Evolutionary conservation across 2,888 invertebrate genomes (phyloP).

Genomic region (Drosophila subsilvestris): DNA sequence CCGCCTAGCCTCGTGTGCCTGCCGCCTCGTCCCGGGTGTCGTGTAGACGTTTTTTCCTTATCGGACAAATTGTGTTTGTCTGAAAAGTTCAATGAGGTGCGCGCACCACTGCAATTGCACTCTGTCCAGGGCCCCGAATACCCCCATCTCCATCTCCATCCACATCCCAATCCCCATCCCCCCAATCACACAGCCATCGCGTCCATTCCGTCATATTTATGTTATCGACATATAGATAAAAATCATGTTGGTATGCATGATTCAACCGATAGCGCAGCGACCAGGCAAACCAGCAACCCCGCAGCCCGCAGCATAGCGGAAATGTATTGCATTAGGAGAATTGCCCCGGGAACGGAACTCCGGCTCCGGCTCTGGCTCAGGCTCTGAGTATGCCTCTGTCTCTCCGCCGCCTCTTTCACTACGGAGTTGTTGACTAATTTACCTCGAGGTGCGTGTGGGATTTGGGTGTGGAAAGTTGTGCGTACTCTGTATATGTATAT

Average conservation of each 20-base stretch:
- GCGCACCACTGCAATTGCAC: conserved; percentile 69
- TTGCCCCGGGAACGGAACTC: conserved; percentile 47
- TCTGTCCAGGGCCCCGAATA: neutral
- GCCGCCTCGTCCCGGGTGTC: conserved; percentile 41
- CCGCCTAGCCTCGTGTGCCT: conserved; percentile 9
- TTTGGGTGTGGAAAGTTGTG: conserved; percentile 28
- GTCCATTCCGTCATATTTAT: conserved; percentile 69
- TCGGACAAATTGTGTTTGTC: conserved; percentile 78
- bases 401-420: conserved; percentile 7
- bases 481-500: conserved; percentile 1
- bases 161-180: conserved; percentile 3
- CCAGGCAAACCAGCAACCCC: conserved; percentile 25
- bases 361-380: neutral
- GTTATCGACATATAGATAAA: conserved; percentile 63
- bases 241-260: conserved; percentile 51
- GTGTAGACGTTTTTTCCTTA: conserved; percentile 67
- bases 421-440: conserved; percentile 63
- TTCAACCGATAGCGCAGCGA: conserved; percentile 17
- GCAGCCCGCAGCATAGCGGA: conserved; percentile 61
- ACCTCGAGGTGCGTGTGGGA: conserved; percentile 32
- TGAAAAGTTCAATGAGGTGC: conserved; percentile 77
- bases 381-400: neutral
- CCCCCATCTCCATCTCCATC: neutral
- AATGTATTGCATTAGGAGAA: conserved; percentile 74
- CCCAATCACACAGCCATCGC: conserved; percentile 9